phyloP scores from a whole-genome alignment of 2,113 vertebrate species.

The Psettodes erumei region DNA sequence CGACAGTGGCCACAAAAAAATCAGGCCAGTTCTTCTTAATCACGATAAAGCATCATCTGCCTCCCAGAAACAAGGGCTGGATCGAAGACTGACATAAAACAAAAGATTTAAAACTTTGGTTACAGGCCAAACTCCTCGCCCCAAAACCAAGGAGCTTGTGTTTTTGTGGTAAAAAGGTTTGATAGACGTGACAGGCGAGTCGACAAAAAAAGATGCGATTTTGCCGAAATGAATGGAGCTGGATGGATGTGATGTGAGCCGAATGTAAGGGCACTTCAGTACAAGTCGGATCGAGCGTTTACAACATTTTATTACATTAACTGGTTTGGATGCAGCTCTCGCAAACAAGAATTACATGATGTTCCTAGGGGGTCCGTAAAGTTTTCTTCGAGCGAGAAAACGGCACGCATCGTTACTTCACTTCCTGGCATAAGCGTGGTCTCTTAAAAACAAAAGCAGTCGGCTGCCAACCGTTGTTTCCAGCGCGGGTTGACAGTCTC shows the following conservation, averaged over 20 bases:
- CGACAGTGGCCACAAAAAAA: rapidly evolving
- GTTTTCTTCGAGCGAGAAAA: neutral
- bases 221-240: rapidly evolving
- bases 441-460: constrained; percentile 42
- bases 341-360: rapidly evolving
- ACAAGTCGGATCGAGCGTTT: rapidly evolving
- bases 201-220: neutral
- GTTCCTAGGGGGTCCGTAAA: neutral
- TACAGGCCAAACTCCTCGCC: neutral
- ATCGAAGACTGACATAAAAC: too few species aligned
- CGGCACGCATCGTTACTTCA: constrained; percentile 28
- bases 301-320: rapidly evolving
- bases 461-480: constrained; percentile 10
- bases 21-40: rapidly evolving
- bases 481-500: neutral
- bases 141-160: rapidly evolving
- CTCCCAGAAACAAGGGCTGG: rapidly evolving
- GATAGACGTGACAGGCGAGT: rapidly evolving
- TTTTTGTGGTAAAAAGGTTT: rapidly evolving
- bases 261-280: rapidly evolving
- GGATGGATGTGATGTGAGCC: neutral
- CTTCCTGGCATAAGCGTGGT: constrained; percentile 66
- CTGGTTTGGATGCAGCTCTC: rapidly evolving
- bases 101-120: neutral
- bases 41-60: rapidly evolving